Conservation (phyloP, 64 coral and sea anemone genomes). For the Cladopsammia gracilis region DNA sequence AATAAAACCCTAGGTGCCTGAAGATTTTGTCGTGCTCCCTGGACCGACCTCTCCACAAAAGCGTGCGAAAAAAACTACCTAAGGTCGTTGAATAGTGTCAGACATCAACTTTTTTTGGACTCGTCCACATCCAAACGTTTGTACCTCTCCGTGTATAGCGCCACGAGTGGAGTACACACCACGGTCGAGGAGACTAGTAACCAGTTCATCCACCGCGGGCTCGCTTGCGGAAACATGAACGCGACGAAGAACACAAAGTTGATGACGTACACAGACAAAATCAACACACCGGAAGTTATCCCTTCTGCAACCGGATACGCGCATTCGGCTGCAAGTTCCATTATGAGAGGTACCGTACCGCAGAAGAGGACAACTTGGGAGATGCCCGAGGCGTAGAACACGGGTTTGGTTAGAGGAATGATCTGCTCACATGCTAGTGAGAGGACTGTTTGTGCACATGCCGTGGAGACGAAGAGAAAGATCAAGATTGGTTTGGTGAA, state of each 20-base stretch:
- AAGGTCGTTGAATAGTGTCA: background rate
- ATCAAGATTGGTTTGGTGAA: slow-evolving; percentile 80
- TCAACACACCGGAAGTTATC: slow-evolving; percentile 89
- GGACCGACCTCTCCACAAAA: too few relatives aligned
- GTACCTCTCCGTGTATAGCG: slow-evolving; percentile 66
- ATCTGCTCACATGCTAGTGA: slow-evolving; percentile 80
- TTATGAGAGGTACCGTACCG: slow-evolving; percentile 80
- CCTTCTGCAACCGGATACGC: slow-evolving; percentile 91
- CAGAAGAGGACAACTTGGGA: slow-evolving; percentile 76
- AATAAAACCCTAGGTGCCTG: too few relatives aligned
- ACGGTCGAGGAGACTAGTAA: slow-evolving; percentile 78
- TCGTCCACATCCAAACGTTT: slow-evolving; percentile 87
- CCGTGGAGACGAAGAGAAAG: slow-evolving; percentile 60
- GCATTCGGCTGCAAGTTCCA: slow-evolving; percentile 92
- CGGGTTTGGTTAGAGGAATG: slow-evolving; percentile 68
- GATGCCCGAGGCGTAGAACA: slow-evolving; percentile 76
- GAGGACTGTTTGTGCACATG: slow-evolving; percentile 67
- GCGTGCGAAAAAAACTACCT: too few relatives aligned
- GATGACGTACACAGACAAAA: slow-evolving; percentile 85
- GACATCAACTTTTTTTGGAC: slow-evolving; percentile 33
- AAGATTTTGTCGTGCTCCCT: too few relatives aligned
- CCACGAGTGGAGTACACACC: slow-evolving; percentile 77
- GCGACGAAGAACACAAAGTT: slow-evolving; percentile 91
- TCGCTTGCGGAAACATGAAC: slow-evolving; percentile 94
- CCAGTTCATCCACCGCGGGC: slow-evolving; percentile 97